These are phyloP conservation scores for Asteroscopus sphinx DNA, from an alignment of 2,888 invertebrate genomes.

Conservation along the genomic window DNA sequence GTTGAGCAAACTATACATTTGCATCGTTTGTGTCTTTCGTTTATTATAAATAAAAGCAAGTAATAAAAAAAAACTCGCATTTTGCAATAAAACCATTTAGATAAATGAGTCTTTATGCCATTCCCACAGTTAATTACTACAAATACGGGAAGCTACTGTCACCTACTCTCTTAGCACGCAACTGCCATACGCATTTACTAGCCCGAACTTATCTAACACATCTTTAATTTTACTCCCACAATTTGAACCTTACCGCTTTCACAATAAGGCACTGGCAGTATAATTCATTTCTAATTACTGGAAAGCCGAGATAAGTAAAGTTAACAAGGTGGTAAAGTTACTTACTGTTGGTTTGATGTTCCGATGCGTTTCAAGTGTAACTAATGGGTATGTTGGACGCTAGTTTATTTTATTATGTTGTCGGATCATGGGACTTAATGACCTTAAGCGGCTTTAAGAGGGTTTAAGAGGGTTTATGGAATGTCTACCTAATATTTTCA, in stretches of 20 bases:
- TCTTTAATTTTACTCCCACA: not conserved
- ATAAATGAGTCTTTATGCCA: not conserved
- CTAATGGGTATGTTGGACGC: slow-evolving; percentile 58
- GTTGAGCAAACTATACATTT: no score
- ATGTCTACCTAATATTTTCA: slow-evolving; percentile 18
- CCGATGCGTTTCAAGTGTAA: slow-evolving; percentile 59
- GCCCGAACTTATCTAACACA: not conserved
- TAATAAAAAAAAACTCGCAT: no score
- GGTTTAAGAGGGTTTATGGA: slow-evolving; percentile 4
- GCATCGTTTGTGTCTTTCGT: no score
- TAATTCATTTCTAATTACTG: slow-evolving; percentile 48
- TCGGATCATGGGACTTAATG: slow-evolving; percentile 23
- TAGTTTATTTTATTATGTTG: slow-evolving; percentile 39
- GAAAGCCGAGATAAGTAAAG: slow-evolving; percentile 60
- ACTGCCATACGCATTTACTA: slow-evolving; percentile 39
- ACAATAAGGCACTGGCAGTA: slow-evolving; percentile 17
- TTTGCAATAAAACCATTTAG: no score
- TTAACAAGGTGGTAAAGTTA: slow-evolving; percentile 67
- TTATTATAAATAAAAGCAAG: no score
- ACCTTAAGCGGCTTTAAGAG: slow-evolving; percentile 12
- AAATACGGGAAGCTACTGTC: slow-evolving; percentile 25
- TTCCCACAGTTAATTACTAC: slow-evolving; percentile 36
- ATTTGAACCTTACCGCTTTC: slow-evolving; percentile 14
- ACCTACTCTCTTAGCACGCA: slow-evolving; percentile 31
- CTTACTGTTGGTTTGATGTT: slow-evolving; percentile 60